A percentile compares a stretch with the other conserved stretches of the same genome.
These are phyloP conservation scores for Furcula furcula DNA, from an alignment of 2,888 invertebrate species.

Conservation along the genomic window DNA sequence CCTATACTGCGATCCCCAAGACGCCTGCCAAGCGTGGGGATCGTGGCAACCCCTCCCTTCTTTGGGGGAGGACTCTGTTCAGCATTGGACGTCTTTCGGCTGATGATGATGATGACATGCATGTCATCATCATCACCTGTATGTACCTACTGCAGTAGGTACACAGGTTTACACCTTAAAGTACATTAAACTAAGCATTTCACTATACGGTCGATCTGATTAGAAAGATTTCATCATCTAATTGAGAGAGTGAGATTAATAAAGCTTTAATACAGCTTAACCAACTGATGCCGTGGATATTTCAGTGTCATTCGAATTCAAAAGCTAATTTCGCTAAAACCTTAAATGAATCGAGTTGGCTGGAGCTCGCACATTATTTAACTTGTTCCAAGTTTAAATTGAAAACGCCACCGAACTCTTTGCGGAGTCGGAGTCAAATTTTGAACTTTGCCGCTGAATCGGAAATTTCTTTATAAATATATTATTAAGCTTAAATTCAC, in stretches of 20 bases:
- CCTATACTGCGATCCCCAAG: no score
- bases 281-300: slow-evolving; percentile 55
- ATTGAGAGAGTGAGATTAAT: slow-evolving; percentile 46
- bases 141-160: no score
- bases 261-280: slow-evolving; percentile 44
- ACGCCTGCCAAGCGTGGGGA: no score
- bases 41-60: no score
- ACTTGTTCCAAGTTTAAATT: slow-evolving; percentile 81
- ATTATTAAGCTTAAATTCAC: slow-evolving; percentile 80
- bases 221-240: slow-evolving; percentile 7
- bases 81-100: no score
- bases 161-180: no score
- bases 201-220: not conserved
- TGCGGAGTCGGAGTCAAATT: slow-evolving; percentile 76
- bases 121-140: no score
- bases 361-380: slow-evolving; percentile 79
- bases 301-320: slow-evolving; percentile 73
- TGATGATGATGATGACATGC: no score
- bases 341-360: slow-evolving; percentile 79
- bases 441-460: slow-evolving; percentile 81
- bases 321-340: slow-evolving; percentile 81
- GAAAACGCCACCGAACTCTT: slow-evolving; percentile 80
- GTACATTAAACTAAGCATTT: no score
- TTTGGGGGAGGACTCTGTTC: no score
- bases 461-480: slow-evolving; percentile 82